Conservation (phyloP, 2,888 invertebrate species). For the Leucophenga maculata region DNA sequence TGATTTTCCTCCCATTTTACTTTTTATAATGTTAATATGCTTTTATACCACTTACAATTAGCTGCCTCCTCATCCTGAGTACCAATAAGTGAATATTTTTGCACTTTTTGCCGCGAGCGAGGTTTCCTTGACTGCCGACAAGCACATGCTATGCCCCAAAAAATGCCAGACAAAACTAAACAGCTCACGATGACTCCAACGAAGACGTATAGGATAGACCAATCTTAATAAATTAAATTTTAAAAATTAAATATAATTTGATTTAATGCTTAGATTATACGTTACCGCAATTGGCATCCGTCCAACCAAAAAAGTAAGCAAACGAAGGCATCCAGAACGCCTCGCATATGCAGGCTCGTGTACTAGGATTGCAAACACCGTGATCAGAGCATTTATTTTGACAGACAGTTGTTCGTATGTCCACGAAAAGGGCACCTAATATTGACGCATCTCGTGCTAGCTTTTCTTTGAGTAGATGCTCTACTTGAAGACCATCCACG, state of each 20-base stretch:
- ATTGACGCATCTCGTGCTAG: constrained; percentile 81
- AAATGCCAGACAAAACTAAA: constrained; percentile 76
- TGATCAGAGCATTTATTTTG: constrained; percentile 95
- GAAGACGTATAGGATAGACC: constrained; percentile 94
- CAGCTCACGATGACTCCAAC: constrained; percentile 80
- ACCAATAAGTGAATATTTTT: constrained; percentile 82
- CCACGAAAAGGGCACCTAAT: constrained; percentile 80
- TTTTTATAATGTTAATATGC: no score
- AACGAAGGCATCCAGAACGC: constrained; percentile 97
- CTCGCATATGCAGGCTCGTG: constrained; percentile 90
- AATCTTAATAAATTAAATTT: constrained; percentile 76
- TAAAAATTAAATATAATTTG: constrained; percentile 30
- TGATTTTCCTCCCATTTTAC: no score
- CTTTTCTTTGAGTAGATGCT: constrained; percentile 79
- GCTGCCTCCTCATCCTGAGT: constrained; percentile 78
- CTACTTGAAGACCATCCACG: constrained; percentile 78
- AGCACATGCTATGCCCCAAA: constrained; percentile 79
- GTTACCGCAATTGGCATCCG: constrained; percentile 87
- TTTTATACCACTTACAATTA: constrained; percentile 64
- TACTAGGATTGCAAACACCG: constrained; percentile 88
- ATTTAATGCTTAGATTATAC: not conserved
- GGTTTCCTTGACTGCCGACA: constrained; percentile 75
- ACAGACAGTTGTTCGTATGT: constrained; percentile 88
- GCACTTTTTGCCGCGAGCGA: constrained; percentile 75
- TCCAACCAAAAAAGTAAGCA: constrained; percentile 77